phyloP scores from a whole-genome alignment of 2,113 vertebrate species.

The Pongo abelii region DNA sequence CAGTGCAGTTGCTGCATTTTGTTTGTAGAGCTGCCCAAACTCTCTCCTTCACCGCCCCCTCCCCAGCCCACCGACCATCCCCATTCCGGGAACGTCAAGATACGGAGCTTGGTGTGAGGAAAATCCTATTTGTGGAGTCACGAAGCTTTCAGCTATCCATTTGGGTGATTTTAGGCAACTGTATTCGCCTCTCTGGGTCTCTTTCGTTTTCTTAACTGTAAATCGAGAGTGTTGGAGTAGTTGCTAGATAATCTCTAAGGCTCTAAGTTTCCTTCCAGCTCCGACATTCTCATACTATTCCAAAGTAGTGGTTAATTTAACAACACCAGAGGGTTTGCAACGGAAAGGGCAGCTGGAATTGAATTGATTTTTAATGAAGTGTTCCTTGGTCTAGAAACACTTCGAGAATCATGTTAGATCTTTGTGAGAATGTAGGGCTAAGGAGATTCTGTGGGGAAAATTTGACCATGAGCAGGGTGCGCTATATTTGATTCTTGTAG shows the following conservation, averaged over 20 bases:
- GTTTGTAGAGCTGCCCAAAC: background rate
- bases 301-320: background rate
- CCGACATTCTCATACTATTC: background rate
- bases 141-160: background rate
- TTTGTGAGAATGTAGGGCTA: background rate
- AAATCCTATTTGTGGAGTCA: background rate
- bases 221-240: background rate
- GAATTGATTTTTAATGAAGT: background rate
- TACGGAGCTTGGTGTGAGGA: background rate
- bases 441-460: background rate
- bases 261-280: no score
- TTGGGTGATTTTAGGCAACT: background rate
- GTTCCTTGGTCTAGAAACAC: background rate
- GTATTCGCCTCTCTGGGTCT: background rate
- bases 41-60: background rate
- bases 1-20: background rate
- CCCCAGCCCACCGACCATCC: rapidly evolving
- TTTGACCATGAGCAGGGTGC: background rate
- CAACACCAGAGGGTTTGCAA: background rate
- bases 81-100: background rate
- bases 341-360: background rate
- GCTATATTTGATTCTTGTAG: background rate
- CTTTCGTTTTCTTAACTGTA: background rate
- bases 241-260: background rate
- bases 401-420: background rate